A percentile compares a stretch with the other conserved stretches of the same genome.
Evolutionary conservation across 2,797 vertebrate genomes (phyloP).

Genomic region (Caiman crocodilus): DNA sequence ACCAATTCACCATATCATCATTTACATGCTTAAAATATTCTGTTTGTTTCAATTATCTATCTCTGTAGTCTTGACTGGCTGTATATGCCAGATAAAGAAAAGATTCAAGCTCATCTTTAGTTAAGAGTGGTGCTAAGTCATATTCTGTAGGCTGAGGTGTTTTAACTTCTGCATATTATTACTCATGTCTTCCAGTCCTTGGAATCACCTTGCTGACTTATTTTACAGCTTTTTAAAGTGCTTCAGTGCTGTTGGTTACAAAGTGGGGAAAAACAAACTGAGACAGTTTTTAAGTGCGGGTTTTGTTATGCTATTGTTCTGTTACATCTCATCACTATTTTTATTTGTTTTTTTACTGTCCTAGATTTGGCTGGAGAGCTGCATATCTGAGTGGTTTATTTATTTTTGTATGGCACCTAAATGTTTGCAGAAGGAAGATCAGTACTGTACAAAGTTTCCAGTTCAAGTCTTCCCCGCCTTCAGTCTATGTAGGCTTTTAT

Average conservation of each 20-base stretch:
- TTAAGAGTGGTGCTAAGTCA: conserved; percentile 45
- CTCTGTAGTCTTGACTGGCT: conserved; percentile 23
- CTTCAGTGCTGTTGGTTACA: conserved; percentile 48
- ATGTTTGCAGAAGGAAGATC: conserved; percentile 65
- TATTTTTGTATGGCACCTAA: conserved; percentile 54
- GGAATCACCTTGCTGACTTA: conserved; percentile 60
- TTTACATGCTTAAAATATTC: conserved; percentile 48
- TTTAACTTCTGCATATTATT: conserved; percentile 55
- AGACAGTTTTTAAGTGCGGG: background rate
- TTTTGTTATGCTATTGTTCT: background rate
- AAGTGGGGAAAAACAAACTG: conserved; percentile 12
- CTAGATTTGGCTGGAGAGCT: background rate
- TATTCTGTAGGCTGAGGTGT: conserved; percentile 44
- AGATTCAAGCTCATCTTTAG: conserved; percentile 39
- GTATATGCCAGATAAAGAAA: conserved; percentile 1
- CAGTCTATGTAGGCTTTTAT: conserved; percentile 60
- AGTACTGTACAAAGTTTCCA: conserved; percentile 63
- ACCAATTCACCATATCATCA: background rate
- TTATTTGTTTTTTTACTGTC: conserved; percentile 1
- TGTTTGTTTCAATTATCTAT: conserved; percentile 36
- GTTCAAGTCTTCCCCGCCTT: conserved; percentile 67
- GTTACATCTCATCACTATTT: background rate
- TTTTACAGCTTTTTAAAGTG: conserved; percentile 19
- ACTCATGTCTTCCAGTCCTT: conserved; percentile 58
- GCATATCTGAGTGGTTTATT: conserved; percentile 57